These are phyloP conservation scores for Coccyzus lansbergi DNA, from an alignment of 2,797 vertebrate species.

Conservation along the genomic window DNA sequence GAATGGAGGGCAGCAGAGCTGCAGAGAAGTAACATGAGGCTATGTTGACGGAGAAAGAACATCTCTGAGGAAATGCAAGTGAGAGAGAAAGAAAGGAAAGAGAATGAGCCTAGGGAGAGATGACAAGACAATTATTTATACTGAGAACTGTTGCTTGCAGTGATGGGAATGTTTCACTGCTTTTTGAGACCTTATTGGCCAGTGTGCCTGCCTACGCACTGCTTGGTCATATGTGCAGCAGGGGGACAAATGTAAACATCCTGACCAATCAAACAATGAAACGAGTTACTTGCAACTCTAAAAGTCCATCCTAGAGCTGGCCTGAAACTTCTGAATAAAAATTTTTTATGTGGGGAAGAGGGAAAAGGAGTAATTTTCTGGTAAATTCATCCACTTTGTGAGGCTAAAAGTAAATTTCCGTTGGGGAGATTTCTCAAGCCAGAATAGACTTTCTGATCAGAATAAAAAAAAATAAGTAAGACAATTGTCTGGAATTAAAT, in stretches of 20 bases:
- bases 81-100: conserved; percentile 7
- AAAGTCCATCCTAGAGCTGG: neutral
- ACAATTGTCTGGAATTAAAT: neutral
- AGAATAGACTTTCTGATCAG: neutral
- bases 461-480: conserved; percentile 9
- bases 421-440: neutral
- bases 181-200: conserved; percentile 13
- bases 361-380: neutral
- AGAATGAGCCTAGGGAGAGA: conserved; percentile 5
- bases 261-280: neutral
- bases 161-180: conserved; percentile 8
- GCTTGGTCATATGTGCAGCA: neutral
- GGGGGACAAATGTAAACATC: neutral
- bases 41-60: conserved; percentile 51
- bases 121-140: conserved; percentile 35
- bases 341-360: neutral
- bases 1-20: conserved; percentile 70
- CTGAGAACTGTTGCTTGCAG: neutral
- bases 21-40: conserved; percentile 60
- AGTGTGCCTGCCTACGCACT: neutral
- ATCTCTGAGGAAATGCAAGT: conserved; percentile 37
- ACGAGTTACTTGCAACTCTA: neutral
- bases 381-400: neutral
- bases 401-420: neutral
- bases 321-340: neutral